Evolutionary conservation across 1,140 invertebrate genomes (phyloP), one percentile per base, ranked within the genome.

Genomic region (Papilio glaucus): DNA sequence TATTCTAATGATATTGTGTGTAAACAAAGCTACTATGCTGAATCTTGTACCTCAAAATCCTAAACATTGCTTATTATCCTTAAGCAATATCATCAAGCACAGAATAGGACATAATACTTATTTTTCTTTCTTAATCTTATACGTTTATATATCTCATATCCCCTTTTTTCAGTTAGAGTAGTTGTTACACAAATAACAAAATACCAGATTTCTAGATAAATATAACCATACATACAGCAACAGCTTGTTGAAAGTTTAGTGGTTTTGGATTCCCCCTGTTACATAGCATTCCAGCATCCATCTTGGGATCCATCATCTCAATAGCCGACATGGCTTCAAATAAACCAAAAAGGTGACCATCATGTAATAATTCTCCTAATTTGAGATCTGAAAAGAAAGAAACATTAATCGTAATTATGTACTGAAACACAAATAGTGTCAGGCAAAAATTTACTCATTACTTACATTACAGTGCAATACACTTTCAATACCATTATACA

Each of bases 271-370:
- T 96, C 9, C 96, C 96, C 84, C 97, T 94, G 92, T 99, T 99
- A 86, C 98, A 99, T 78, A 98, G 91, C 98, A 99, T 99, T 24
- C 98, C 98, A 49, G 98, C 98, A 95, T 99, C 99, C 99, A 99
- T 99, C 95, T 99, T 99, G 0, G 98, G 98, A 93, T 99, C 98
- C 98, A 99, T 99, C 97, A 99, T 99, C 93, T 99, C 99, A 86
- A 99, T 99, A 0, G 99, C 99, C 9, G 98, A 99, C 99, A 99
- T 99, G 0, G 98, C 98, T 93, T 99, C 99, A 94, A 99, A 99
- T 18, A 99, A 93, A 0, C 98, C 98, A 95, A 99, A 98, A 18
- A 97, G 89, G 67, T 97, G 96, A 91, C 98, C 97, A 95, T 98
- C 97, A 85, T 98, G 97, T 12, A 98, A 91, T 10, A 99, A 91